These are phyloP conservation scores for Fissipunctia ypsillon DNA, from an alignment of 2,888 invertebrate genomes.

Conservation along the genomic window DNA sequence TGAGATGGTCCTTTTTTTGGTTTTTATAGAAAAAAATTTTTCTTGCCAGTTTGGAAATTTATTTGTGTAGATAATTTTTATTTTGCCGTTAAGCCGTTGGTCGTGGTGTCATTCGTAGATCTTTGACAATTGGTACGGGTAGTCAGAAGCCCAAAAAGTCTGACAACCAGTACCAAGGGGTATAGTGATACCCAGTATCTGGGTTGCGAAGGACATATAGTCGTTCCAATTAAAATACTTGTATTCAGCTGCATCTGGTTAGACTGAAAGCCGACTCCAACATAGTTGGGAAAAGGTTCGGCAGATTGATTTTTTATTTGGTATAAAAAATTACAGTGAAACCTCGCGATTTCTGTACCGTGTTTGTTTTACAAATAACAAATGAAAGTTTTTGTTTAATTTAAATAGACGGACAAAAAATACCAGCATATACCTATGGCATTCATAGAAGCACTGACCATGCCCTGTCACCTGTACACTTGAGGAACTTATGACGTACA, in stretches of 20 bases:
- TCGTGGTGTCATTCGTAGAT: neutral
- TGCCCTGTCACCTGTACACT: neutral
- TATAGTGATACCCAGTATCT: neutral
- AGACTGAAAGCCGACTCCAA: neutral
- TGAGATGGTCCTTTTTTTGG: conserved; percentile 6
- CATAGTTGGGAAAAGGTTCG: neutral
- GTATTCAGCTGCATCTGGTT: neutral
- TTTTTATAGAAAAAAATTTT: conserved; percentile 5
- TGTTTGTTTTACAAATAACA: neutral
- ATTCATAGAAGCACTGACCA: neutral
- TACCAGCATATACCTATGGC: neutral
- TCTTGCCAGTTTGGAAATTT: neutral
- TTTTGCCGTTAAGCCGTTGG: neutral
- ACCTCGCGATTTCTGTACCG: too few relatives aligned
- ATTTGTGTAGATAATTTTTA: neutral
- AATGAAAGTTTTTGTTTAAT: neutral
- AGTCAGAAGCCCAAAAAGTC: neutral
- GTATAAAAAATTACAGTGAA: neutral
- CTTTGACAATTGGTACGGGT: neutral
- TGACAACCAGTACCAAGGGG: neutral
- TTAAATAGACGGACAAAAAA: neutral
- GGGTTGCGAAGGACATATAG: neutral
- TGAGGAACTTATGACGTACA: neutral
- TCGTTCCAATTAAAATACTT: neutral
- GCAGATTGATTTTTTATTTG: neutral